Conservation (phyloP, 2,113 vertebrate genomes). For the Forbesichthys papilliferus region DNA sequence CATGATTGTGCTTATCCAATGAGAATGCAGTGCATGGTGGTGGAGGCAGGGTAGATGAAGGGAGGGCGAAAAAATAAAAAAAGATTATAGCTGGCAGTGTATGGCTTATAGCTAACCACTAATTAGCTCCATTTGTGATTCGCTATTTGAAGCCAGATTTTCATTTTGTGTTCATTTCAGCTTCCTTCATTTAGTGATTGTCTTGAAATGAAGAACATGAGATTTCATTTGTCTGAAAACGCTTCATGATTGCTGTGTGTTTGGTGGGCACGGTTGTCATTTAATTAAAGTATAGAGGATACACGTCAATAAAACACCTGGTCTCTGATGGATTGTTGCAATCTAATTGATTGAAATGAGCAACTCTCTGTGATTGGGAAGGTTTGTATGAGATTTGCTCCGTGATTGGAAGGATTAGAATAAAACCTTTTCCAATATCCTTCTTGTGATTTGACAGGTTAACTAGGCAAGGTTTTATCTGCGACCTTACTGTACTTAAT, state of each 20-base stretch:
- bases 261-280: not conserved
- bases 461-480: slow-evolving; percentile 42
- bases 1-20: slow-evolving; percentile 38
- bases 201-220: too few relatives aligned
- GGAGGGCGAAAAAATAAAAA: slow-evolving; percentile 22
- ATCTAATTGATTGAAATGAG: slow-evolving; percentile 30
- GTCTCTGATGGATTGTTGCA: slow-evolving; percentile 41
- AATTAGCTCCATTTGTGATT: not conserved
- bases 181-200: not conserved
- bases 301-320: slow-evolving; percentile 35
- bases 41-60: slow-evolving; percentile 19
- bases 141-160: not conserved
- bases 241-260: not conserved
- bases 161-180: not conserved
- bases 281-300: not conserved
- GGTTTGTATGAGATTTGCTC: slow-evolving; percentile 25
- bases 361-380: slow-evolving; percentile 30
- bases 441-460: slow-evolving; percentile 51
- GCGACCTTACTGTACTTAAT: slow-evolving; percentile 20
- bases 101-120: not conserved
- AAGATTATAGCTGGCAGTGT: slow-evolving; percentile 10
- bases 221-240: not conserved
- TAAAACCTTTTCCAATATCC: slow-evolving; percentile 37
- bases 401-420: slow-evolving; percentile 26
- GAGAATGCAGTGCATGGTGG: slow-evolving; percentile 26